Evolutionary conservation across 92 coral and sea anemone species (phyloP).

Genomic region (Epizoanthus fatuus): DNA sequence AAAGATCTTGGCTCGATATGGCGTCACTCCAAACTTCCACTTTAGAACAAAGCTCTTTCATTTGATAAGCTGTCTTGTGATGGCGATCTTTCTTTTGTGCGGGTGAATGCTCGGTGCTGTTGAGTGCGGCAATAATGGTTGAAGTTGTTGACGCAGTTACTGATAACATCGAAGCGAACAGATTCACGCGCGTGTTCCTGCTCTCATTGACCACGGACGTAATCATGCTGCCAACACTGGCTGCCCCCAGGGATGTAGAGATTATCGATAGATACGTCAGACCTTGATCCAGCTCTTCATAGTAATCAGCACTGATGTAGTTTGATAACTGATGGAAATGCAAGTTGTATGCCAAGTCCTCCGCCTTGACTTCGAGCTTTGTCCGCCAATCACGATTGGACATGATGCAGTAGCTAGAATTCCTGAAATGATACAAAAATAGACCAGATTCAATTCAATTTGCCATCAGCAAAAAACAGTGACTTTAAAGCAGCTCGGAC

Average conservation of each 20-base stretch:
- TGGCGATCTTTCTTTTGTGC: neutral
- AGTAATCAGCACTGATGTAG: neutral
- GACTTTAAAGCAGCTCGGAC: too few relatives aligned
- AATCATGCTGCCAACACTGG: constrained; percentile 2
- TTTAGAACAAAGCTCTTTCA: neutral
- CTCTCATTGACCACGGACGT: neutral
- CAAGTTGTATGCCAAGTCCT: neutral
- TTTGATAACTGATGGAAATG: neutral
- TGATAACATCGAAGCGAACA: neutral
- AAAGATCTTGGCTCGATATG: neutral
- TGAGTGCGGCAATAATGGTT: neutral
- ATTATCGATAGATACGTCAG: neutral
- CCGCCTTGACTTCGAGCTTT: neutral
- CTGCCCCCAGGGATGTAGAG: neutral
- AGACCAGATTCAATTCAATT: too few relatives aligned
- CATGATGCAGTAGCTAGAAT: neutral
- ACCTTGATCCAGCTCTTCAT: neutral
- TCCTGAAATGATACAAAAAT: too few relatives aligned
- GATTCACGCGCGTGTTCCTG: neutral
- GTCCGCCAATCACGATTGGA: neutral
- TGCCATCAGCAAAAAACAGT: too few relatives aligned
- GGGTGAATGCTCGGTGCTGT: constrained; percentile 5
- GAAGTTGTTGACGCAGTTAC: neutral
- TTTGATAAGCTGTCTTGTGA: neutral
- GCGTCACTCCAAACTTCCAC: neutral